Base-by-base conservation (phyloP, 2,113 vertebrate species). In the Chionis minor region DNA sequence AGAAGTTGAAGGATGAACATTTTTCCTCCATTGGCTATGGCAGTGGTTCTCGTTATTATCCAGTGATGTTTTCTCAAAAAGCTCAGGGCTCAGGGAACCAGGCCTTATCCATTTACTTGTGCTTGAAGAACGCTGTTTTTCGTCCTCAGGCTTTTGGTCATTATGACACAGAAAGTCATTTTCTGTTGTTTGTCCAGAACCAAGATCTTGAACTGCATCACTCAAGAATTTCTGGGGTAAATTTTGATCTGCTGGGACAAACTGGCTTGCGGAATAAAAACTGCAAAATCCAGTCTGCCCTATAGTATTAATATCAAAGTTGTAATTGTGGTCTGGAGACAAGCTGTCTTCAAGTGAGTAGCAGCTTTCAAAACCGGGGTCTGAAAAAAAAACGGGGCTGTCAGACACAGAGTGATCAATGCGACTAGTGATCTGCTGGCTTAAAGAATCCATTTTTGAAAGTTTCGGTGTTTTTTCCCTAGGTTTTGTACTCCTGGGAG, bases 241-340 rank as follows among this genome's bases (percentile, higher is more conserved):
- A 96, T 98, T 99, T 87, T 99, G 99, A 98, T 99, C 99, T 66
- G 99, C 99, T 81, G 99, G 98, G 75, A 99, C 98, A 98, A 99
- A 99, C 90, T 99, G 99, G 96, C 98, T 99, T 74, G 99, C 98
- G 12, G 99, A 99, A 96, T 99, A 99, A 38, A 99, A 98, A 96
- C 99, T 99, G 80, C 99, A 99, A 98, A 99, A 99, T 82, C 99
- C 98, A 3, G 98, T 98, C 95, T 99, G 99, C 38, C 99, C 99
- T 81, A 99, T 98, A 58, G 98, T 92, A 89, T 99, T 99, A 88
- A 99, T 99, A 97, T 99, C 99, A 97, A 99, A 99, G 95, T 98
- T 99, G 90, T 99, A 99, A 98, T 98, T 99, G 96, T 99, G 98
- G 87, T 99, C 99, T 86, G 99, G 99, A 70, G 99, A 99, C 67